A percentile compares a stretch with the other conserved stretches of the same genome.
Conservation (phyloP, 2,888 invertebrate species). For the Hypomecis punctinalis region DNA sequence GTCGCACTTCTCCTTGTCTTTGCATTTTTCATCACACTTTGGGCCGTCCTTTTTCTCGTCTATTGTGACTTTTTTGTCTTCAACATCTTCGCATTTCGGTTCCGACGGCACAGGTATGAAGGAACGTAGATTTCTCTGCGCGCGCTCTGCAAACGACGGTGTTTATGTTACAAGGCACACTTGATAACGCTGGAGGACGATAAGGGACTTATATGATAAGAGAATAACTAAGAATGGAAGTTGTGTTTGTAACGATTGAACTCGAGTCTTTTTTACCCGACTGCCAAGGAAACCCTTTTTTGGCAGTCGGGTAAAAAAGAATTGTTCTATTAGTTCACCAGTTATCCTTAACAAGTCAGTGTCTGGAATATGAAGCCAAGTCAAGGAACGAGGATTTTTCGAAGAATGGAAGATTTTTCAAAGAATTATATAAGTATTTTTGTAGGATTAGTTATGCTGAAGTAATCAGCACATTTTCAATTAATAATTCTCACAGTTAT, state of each 20-base stretch:
- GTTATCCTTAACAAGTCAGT: too few relatives aligned
- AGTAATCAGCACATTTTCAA: too few relatives aligned
- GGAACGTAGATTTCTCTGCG: slow-evolving; percentile 74
- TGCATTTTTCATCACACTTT: slow-evolving; percentile 65
- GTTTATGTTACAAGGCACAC: slow-evolving; percentile 24
- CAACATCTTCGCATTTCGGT: slow-evolving; percentile 64
- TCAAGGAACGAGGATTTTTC: too few relatives aligned
- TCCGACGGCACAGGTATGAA: slow-evolving; percentile 77
- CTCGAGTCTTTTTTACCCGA: neutral
- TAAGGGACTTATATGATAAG: slow-evolving; percentile 25
- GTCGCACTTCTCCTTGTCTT: slow-evolving; percentile 64
- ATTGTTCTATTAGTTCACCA: too few relatives aligned
- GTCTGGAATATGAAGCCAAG: too few relatives aligned
- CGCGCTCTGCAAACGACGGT: slow-evolving; percentile 67
- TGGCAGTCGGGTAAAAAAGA: too few relatives aligned
- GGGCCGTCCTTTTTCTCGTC: slow-evolving; percentile 61
- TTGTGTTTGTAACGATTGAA: neutral
- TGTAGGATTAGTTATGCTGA: too few relatives aligned
- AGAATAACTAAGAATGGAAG: slow-evolving; percentile 3
- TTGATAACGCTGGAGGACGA: slow-evolving; percentile 23
- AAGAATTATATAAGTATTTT: too few relatives aligned
- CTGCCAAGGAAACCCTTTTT: too few relatives aligned
- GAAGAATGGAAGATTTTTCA: too few relatives aligned
- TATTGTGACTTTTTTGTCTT: slow-evolving; percentile 61
- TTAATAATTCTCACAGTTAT: too few relatives aligned